These are phyloP conservation scores for Fregata magnificens DNA, from an alignment of 2,113 vertebrate genomes.

Conservation along the genomic window DNA sequence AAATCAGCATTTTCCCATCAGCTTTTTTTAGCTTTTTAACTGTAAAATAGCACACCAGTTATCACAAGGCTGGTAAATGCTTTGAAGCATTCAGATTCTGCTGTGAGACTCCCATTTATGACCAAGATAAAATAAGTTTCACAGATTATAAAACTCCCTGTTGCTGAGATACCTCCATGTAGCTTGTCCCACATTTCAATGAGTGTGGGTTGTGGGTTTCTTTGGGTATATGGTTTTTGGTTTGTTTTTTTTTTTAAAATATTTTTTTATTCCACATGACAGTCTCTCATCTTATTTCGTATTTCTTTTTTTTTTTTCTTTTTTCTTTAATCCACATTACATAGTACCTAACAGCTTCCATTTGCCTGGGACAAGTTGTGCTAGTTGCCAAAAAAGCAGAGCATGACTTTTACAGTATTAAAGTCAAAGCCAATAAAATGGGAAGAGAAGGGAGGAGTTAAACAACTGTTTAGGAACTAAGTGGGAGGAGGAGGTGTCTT, in stretches of 20 bases:
- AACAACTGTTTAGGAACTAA: background rate
- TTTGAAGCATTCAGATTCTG: background rate
- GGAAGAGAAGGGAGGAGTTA: background rate
- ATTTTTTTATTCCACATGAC: background rate
- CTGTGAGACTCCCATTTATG: background rate
- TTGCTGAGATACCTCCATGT: background rate
- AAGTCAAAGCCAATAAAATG: background rate
- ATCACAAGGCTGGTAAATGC: background rate
- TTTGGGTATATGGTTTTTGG: background rate
- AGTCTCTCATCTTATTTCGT: background rate
- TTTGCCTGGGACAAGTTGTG: background rate
- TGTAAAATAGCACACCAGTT: background rate
- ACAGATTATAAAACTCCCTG: background rate
- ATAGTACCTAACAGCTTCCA: background rate
- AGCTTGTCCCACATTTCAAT: background rate
- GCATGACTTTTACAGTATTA: background rate
- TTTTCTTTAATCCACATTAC: background rate
- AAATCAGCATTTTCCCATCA: background rate
- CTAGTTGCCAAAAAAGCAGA: background rate
- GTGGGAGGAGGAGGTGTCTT: background rate
- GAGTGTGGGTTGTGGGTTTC: background rate
- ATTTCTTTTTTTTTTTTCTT: background rate
- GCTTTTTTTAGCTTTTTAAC: background rate
- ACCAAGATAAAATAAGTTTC: background rate
- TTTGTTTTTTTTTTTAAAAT: background rate